Percentiles rank a stretch among this genome's conserved stretches.
Conservation (phyloP, 2,888 invertebrate genomes). For the Syrphus vitripennis region DNA sequence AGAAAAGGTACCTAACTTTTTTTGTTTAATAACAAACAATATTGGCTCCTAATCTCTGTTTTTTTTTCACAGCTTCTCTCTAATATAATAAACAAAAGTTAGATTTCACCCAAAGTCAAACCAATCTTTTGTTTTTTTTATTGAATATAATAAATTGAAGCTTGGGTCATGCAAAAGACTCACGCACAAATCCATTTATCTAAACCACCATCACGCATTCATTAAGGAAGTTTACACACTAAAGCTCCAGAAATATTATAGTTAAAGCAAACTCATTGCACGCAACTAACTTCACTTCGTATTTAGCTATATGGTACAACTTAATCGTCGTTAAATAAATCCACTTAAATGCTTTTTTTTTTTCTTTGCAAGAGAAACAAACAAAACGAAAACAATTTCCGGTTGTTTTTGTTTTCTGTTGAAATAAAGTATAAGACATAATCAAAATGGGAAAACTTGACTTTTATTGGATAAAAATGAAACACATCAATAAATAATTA, state of each 20-base stretch:
- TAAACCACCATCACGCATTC: constrained; percentile 1
- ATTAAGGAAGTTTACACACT: constrained; percentile 8
- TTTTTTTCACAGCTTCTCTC: not conserved
- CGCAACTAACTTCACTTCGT: not conserved
- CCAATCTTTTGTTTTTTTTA: not conserved
- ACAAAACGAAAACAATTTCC: constrained; percentile 18
- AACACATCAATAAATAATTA: not conserved
- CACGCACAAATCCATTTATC: not conserved
- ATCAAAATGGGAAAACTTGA: constrained; percentile 22
- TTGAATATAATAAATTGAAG: not conserved
- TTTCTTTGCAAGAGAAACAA: not conserved
- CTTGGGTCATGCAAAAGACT: not conserved
- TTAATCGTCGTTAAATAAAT: constrained; percentile 14
- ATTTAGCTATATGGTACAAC: not conserved
- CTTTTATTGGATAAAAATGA: constrained; percentile 11
- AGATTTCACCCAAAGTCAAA: too few species aligned
- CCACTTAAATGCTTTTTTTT: constrained; percentile 22
- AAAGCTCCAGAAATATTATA: not conserved
- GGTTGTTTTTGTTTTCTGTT: constrained; percentile 10
- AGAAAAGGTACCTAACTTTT: too few species aligned
- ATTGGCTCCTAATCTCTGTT: too few species aligned
- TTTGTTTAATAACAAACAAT: too few species aligned
- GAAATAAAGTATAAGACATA: constrained; percentile 20
- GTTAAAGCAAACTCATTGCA: not conserved
- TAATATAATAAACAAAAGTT: not conserved